Evolutionary conservation across 2,888 invertebrate genomes (phyloP).

Genomic region (Blastobasis adustella): DNA sequence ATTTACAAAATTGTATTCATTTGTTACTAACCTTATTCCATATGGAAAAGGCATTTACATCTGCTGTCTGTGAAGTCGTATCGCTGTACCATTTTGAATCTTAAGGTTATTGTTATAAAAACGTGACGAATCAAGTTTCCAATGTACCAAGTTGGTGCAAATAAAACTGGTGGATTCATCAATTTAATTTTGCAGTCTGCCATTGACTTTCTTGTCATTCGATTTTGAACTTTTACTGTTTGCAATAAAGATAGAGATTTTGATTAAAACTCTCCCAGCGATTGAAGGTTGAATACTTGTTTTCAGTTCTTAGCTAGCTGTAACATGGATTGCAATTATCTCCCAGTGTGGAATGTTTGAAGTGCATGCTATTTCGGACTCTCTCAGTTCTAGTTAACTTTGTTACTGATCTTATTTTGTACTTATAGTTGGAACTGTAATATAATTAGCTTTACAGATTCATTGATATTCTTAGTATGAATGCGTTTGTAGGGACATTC

Average conservation of each 20-base stretch:
- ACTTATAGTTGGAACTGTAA: background rate
- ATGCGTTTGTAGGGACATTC: too few species aligned
- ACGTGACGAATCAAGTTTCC: too few species aligned
- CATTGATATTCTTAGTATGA: too few species aligned
- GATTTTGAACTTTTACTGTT: slow-evolving; percentile 13
- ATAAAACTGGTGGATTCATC: too few species aligned
- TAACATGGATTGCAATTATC: slow-evolving; percentile 56
- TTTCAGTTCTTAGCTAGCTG: slow-evolving; percentile 47
- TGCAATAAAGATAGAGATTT: slow-evolving; percentile 1
- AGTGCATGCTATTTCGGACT: background rate
- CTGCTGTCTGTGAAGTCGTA: too few species aligned
- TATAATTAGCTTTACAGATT: background rate
- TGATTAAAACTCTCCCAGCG: background rate
- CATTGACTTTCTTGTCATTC: background rate
- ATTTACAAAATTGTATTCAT: too few species aligned
- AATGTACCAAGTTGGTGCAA: too few species aligned
- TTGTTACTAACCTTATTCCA: too few species aligned
- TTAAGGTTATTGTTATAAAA: too few species aligned
- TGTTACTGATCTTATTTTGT: background rate
- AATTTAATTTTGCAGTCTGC: background rate
- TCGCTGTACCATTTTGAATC: too few species aligned
- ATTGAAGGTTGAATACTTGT: slow-evolving; percentile 12
- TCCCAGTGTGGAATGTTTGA: slow-evolving; percentile 26
- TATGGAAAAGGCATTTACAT: too few species aligned
- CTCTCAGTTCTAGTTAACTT: background rate